phyloP scores from a whole-genome alignment of 2,888 invertebrate species.

The Stenodera caucasica region DNA sequence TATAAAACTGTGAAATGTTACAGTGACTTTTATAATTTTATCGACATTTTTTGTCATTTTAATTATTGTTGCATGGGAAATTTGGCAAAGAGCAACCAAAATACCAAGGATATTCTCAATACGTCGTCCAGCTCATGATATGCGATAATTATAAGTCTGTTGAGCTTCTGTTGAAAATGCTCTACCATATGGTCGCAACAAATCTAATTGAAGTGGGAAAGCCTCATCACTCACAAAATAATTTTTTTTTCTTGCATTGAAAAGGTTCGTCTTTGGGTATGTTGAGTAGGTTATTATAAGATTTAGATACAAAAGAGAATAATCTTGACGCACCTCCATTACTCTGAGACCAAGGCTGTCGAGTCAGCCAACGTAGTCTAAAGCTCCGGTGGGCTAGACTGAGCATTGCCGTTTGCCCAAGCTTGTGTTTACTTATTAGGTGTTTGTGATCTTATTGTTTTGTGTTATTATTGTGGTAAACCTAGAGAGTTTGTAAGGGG shows the following conservation, averaged over 20 bases:
- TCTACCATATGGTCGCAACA: conserved; percentile 16
- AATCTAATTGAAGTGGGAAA: conserved; percentile 13
- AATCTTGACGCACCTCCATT: conserved; percentile 2
- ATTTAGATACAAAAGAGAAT: conserved; percentile 9
- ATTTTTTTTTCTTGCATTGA: conserved; percentile 1
- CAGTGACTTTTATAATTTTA: conserved; percentile 28
- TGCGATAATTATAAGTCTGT: conserved; percentile 26
- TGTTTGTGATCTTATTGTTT: too few species aligned
- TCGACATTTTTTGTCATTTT: conserved; percentile 24
- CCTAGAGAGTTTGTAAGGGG: too few species aligned
- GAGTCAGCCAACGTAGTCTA: conserved; percentile 1
- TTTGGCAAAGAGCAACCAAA: conserved; percentile 28
- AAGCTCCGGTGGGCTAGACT: too few species aligned
- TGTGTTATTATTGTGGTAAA: too few species aligned
- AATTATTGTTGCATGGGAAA: conserved; percentile 24
- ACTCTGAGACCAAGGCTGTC: conserved; percentile 10
- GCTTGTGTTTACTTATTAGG: too few species aligned
- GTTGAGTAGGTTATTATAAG: background rate
- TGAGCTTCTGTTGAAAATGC: conserved; percentile 8
- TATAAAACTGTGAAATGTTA: conserved; percentile 30
- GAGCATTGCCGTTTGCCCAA: too few species aligned
- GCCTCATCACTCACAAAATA: conserved; percentile 23
- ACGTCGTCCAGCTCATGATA: conserved; percentile 24
- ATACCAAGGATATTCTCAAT: conserved; percentile 33
- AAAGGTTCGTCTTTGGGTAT: conserved; percentile 5